phyloP scores from a whole-genome alignment of 1,140 invertebrate genomes.

The Leptopilina clavipes region DNA sequence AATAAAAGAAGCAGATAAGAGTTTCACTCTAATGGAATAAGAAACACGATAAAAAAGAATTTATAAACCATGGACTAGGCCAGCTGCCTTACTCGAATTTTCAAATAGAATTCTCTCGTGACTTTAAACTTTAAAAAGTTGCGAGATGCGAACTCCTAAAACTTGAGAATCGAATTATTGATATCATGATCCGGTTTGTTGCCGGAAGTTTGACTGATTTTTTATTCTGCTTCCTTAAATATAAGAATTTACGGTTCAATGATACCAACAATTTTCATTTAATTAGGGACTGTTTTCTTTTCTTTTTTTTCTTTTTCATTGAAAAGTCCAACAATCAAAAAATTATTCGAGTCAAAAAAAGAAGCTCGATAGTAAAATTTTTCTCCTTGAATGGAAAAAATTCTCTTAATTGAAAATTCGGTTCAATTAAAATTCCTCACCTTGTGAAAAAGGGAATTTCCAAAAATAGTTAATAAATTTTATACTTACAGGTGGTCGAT shows the following conservation, averaged over 20 bases:
- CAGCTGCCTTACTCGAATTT: slow-evolving; percentile 22
- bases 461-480: too few species aligned
- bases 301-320: too few species aligned
- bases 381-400: too few species aligned
- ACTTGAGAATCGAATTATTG: slow-evolving; percentile 24
- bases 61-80: slow-evolving; percentile 18
- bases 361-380: too few species aligned
- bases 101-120: slow-evolving; percentile 18
- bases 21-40: slow-evolving; percentile 22
- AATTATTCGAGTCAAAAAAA: too few species aligned
- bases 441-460: too few species aligned
- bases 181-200: neutral
- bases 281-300: too few species aligned
- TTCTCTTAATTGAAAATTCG: too few species aligned
- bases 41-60: slow-evolving; percentile 22
- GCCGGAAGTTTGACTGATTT: neutral
- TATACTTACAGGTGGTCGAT: too few species aligned
- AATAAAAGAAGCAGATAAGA: slow-evolving; percentile 6
- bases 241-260: neutral
- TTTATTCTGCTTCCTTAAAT: neutral
- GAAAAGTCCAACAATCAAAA: too few species aligned
- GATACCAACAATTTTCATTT: neutral
- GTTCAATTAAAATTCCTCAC: too few species aligned
- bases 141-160: neutral
- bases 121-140: slow-evolving; percentile 7